phyloP scores from a whole-genome alignment of 2,888 invertebrate genomes.

The Protodeltote pygarga region DNA sequence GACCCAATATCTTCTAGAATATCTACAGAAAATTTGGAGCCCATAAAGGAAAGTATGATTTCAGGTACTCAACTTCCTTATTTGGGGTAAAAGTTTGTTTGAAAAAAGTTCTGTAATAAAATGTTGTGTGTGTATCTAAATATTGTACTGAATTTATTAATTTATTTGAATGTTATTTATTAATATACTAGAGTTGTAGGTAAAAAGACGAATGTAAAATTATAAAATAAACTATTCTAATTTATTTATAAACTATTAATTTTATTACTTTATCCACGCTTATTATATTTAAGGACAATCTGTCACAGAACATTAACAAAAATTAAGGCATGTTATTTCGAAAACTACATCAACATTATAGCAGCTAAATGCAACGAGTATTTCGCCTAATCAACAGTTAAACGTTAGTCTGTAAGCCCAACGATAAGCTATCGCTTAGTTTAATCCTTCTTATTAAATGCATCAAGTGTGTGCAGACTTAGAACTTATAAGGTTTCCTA shows the following conservation, averaged over 20 bases:
- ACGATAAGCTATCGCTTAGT: conserved; percentile 9
- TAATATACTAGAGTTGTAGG: too few relatives aligned
- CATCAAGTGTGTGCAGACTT: conserved; percentile 10
- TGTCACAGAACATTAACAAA: background rate
- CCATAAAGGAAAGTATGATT: background rate
- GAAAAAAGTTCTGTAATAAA: background rate
- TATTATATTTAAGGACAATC: conserved; percentile 1
- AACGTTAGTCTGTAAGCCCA: conserved; percentile 17
- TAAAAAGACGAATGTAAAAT: too few relatives aligned
- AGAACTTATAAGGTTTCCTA: conserved; percentile 31
- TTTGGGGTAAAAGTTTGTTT: background rate
- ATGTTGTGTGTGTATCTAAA: too few relatives aligned
- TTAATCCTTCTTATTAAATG: conserved; percentile 20
- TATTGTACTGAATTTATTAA: too few relatives aligned
- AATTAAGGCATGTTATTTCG: conserved; percentile 2
- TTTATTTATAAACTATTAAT: too few relatives aligned
- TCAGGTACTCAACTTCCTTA: background rate
- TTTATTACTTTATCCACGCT: too few relatives aligned
- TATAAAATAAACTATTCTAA: too few relatives aligned
- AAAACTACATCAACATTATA: conserved; percentile 18
- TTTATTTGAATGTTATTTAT: too few relatives aligned
- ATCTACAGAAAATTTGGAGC: background rate
- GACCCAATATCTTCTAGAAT: background rate
- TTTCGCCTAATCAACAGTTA: conserved; percentile 24
- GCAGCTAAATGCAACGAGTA: conserved; percentile 13